Base-by-base conservation (phyloP, 2,113 vertebrate species). In the Pomatostomus ruficeps region DNA sequence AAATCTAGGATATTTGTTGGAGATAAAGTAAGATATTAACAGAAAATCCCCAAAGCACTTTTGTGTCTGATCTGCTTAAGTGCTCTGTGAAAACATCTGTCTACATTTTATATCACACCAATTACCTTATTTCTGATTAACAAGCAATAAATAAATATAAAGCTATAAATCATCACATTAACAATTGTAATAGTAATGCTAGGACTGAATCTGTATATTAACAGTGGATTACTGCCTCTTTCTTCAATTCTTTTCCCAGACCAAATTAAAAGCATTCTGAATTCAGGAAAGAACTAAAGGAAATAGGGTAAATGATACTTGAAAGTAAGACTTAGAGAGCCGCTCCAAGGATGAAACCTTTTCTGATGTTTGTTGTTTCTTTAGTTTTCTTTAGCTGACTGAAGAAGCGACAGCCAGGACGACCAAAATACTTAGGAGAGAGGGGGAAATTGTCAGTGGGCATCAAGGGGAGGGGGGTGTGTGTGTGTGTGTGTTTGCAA, bases 251-350 rank as follows among this genome's bases (percentile, higher is more conserved):
- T 70, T 68, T 80, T 45, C 45, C 11, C 21, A 88, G 58, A 85
- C 4, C 16, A 65, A 91, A 85, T 26, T 12, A 49, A 78, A 91
- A 72, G 26, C 4, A 31, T 40, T 85, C 65, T 94, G 36, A 94
- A 87, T 95, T 97, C 92, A 85, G 93, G 81, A 78, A 96, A 96
- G 52, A 93, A 96, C 59, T 89, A 46, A 14, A 45, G 57, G 62
- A 93, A 91, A 95, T 33, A 89, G 48, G 51, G 88, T 78, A 91
- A 91, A 97, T 91, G 54, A 63, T 18, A 14, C 18, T 57, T 82
- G 21, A 95, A 96, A 96, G 57, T 86, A 75, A 92, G 48, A 40
- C 74, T 86, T 11, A 45, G 42, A 82, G 19, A 79, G 17, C 8
- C 70, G 7, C 11, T 72, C 1, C 25, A 11, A 10, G 31, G 49